Evolutionary conservation across 1,140 invertebrate species (phyloP).

Genomic region (Scaptomyza pallida): DNA sequence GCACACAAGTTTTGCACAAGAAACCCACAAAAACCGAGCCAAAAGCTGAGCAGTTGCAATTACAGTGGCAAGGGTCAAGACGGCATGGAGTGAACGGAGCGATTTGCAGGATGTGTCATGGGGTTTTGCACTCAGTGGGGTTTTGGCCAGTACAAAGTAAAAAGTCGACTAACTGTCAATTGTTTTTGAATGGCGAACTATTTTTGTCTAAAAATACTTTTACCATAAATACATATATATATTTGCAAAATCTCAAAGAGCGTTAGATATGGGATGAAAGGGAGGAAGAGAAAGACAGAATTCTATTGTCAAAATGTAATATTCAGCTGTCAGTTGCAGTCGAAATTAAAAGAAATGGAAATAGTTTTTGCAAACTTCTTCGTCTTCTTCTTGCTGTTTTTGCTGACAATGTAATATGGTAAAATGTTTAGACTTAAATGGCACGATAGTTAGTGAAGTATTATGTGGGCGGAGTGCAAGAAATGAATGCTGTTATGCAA

Average conservation of each 20-base stretch:
- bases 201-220: slow-evolving; percentile 13
- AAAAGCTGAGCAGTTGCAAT: slow-evolving; percentile 36
- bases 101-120: background rate
- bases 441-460: background rate
- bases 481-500: slow-evolving; percentile 8
- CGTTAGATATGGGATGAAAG: background rate
- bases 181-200: slow-evolving; percentile 44
- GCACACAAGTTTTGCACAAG: slow-evolving; percentile 60
- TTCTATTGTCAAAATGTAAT: slow-evolving; percentile 42
- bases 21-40: slow-evolving; percentile 28
- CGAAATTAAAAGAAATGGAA: slow-evolving; percentile 43
- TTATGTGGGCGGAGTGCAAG: background rate
- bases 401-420: slow-evolving; percentile 14
- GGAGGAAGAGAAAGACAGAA: background rate
- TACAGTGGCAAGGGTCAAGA: slow-evolving; percentile 17
- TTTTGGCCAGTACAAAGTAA: background rate
- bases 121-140: too few relatives aligned
- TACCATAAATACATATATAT: background rate
- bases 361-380: slow-evolving; percentile 19
- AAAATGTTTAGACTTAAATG: slow-evolving; percentile 6
- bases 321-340: slow-evolving; percentile 52
- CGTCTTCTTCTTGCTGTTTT: background rate
- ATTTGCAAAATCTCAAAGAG: background rate
- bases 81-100: too few relatives aligned
- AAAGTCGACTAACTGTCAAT: slow-evolving; percentile 57